phyloP scores from a whole-genome alignment of 2,888 invertebrate genomes.

The Pandemis cinnamomeana region DNA sequence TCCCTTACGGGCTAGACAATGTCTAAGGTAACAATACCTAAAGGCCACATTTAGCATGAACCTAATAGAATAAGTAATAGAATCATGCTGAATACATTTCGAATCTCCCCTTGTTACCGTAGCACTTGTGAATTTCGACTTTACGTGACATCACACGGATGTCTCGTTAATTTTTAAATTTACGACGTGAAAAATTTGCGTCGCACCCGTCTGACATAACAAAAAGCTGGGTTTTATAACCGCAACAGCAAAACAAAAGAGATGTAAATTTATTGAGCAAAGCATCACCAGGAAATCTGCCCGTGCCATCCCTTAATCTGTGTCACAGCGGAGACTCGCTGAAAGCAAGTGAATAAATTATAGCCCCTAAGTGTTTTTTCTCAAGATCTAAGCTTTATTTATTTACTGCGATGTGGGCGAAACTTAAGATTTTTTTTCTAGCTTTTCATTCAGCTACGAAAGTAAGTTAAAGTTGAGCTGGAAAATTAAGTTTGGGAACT shows the following conservation, averaged over 20 bases:
- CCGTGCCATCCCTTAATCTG: slow-evolving; percentile 24
- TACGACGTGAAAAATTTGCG: background rate
- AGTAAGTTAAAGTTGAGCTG: background rate
- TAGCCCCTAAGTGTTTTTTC: slow-evolving; percentile 34
- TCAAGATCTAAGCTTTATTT: slow-evolving; percentile 31
- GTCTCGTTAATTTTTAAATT: slow-evolving; percentile 1
- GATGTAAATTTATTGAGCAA: slow-evolving; percentile 25
- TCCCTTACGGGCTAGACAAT: no score
- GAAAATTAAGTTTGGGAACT: background rate
- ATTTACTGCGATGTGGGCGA: slow-evolving; percentile 24
- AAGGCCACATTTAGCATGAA: no score
- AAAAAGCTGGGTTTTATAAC: slow-evolving; percentile 12
- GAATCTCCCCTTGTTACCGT: no score
- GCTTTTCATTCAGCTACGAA: slow-evolving; percentile 16
- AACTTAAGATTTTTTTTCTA: background rate
- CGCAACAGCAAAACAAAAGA: slow-evolving; percentile 18
- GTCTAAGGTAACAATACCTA: no score
- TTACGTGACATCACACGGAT: background rate
- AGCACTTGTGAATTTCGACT: background rate
- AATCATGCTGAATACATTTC: no score
- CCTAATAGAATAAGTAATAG: no score
- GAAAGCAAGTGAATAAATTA: slow-evolving; percentile 41
- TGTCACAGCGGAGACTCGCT: slow-evolving; percentile 28
- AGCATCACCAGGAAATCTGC: slow-evolving; percentile 15
- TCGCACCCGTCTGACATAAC: slow-evolving; percentile 8